Base-by-base conservation (phyloP, 2,888 invertebrate species). In the Cheilosia scutellata region DNA sequence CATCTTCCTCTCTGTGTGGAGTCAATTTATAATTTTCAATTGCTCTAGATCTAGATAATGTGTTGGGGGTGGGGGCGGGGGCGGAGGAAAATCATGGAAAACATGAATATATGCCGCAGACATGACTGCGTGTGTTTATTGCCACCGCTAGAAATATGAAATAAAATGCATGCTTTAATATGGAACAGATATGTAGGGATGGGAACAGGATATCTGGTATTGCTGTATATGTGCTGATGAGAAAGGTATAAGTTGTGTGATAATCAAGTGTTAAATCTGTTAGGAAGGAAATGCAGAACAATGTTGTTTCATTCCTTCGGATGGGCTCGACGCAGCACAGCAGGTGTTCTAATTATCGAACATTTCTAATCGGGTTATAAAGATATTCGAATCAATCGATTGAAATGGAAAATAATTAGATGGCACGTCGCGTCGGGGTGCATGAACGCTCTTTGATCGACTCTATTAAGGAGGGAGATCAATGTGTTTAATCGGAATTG, bases 21-120 rank as follows among this genome's bases (percentile, higher is more conserved):
- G 75, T 84, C 79, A 79, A 79, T 83, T 83, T 74, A 74, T 78
- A 78, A 78, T 78, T 83, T 78, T 78, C 68, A 77, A 77, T 66
- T 77, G 82, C 65, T 29, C 55, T 66, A 57, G 62, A 60, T 72
- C 20, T 13, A n/a, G 37, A 16, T 13, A 5, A 7, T 1, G 11
- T 11, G 71, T 33, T 9, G 44, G 51, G 4, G 44, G 16, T 44
- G n/a, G 20, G 47, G 9, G 6, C 2, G 20, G 42, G 70, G 60
- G n/a, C n/a, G 37, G 9, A 29, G 5, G 37, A n/a, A 37, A 51
- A 33, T 57, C 68, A 57, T 74, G 75, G 70, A 58, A 57, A 58
- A 58, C 57, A 70, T 57, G 66, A 72, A 37, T 79, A 53, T 79
- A 58, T 74, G 66, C 55, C n/a, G 49, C 75, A 66, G 65, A 66